Percentiles rank a stretch among this genome's conserved stretches.
phyloP scores from a whole-genome alignment of 2,113 vertebrate genomes.

The Anolis sagrei region DNA sequence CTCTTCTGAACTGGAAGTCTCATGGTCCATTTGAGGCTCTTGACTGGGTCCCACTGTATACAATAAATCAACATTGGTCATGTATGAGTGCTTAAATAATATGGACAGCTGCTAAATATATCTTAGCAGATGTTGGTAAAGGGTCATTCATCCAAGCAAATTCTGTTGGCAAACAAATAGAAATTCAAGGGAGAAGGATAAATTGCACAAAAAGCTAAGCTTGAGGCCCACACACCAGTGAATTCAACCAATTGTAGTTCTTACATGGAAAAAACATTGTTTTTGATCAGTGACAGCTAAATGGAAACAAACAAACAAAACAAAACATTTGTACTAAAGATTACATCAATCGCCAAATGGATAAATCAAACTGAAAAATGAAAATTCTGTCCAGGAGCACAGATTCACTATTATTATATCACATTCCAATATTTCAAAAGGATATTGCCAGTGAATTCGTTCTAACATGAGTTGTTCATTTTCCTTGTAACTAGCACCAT shows the following conservation, averaged over 20 bases:
- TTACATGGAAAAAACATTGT: neutral
- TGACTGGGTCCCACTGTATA: neutral
- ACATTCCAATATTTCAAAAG: neutral
- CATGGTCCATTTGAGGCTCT: neutral
- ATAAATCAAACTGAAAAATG: neutral
- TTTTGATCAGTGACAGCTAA: neutral
- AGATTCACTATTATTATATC: neutral
- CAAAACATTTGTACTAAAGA: neutral
- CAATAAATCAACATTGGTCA: neutral
- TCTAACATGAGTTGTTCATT: too few relatives aligned
- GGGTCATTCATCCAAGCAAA: too few relatives aligned
- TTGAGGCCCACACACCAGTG: neutral
- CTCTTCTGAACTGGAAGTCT: accelerated
- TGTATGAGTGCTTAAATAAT: neutral
- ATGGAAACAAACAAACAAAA: neutral
- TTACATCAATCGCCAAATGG: neutral
- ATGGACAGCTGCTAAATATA: neutral
- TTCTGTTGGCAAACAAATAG: neutral
- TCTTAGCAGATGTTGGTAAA: neutral
- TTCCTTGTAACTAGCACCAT: too few relatives aligned
- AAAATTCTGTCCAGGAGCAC: neutral
- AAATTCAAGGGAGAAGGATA: neutral
- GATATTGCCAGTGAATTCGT: neutral
- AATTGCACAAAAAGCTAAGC: neutral
- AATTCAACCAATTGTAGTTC: neutral